A percentile compares a stretch with the other conserved stretches of the same genome.
phyloP scores from a whole-genome alignment of 2,797 vertebrate genomes.

The Ispidina picta region DNA sequence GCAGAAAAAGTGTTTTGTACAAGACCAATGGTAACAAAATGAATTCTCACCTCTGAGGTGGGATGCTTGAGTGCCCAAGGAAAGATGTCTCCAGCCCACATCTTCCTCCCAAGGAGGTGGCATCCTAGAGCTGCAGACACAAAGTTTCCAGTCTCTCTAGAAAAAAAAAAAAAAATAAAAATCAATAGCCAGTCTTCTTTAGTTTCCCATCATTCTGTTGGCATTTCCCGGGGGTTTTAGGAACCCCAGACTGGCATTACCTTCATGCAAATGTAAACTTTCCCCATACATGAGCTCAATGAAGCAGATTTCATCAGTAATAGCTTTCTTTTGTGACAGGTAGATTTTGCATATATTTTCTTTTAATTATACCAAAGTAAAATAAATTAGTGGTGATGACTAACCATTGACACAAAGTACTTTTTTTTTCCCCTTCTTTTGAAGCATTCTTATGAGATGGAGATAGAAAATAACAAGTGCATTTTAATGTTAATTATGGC shows the following conservation, averaged over 20 bases:
- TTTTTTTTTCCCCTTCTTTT: background rate
- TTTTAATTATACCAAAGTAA: conserved; percentile 31
- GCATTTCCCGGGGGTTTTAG: background rate
- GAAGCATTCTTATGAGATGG: background rate
- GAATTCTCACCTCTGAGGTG: background rate
- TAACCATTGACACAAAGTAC: conserved; percentile 2
- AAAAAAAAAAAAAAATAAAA: background rate
- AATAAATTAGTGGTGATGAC: conserved; percentile 27
- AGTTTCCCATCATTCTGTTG: background rate
- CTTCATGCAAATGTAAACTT: background rate
- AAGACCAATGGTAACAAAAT: background rate
- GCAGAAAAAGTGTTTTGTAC: background rate
- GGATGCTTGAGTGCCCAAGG: background rate
- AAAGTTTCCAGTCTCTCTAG: background rate
- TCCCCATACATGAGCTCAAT: background rate
- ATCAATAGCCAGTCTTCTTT: background rate
- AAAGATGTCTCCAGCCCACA: background rate
- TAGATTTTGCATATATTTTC: conserved; percentile 42
- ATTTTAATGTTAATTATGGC: conserved; percentile 34
- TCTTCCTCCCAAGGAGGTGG: background rate
- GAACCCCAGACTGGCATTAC: background rate
- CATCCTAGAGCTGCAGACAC: background rate
- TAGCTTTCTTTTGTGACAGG: background rate
- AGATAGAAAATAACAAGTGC: background rate
- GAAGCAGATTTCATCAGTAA: background rate